A percentile compares a stretch with the other conserved stretches of the same genome.
These are phyloP conservation scores for Alces alces DNA, from an alignment of 2,113 vertebrate genomes.

Conservation along the genomic window DNA sequence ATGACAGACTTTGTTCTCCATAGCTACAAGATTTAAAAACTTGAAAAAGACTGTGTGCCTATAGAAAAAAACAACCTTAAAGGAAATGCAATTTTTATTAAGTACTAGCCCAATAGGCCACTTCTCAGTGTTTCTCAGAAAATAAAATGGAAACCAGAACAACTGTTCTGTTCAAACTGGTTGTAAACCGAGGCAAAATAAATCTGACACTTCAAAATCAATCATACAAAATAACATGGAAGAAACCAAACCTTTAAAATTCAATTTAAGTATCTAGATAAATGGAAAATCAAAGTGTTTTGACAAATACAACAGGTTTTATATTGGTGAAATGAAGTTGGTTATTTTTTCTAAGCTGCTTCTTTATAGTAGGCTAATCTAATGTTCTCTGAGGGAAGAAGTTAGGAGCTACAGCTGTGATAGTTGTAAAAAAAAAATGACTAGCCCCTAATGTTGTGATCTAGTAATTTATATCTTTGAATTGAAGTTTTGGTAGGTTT, in stretches of 20 bases:
- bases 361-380: background rate
- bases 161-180: background rate
- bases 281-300: background rate
- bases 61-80: conserved; percentile 7
- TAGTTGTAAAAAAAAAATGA: background rate
- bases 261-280: background rate
- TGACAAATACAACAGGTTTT: background rate
- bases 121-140: background rate
- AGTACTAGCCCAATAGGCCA: background rate
- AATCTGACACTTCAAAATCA: background rate
- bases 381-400: background rate
- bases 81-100: background rate
- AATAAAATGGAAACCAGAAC: background rate
- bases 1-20: background rate
- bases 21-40: background rate
- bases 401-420: background rate
- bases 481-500: background rate
- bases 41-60: background rate
- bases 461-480: background rate
- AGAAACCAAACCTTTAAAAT: background rate
- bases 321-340: background rate
- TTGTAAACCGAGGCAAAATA: background rate
- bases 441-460: background rate
- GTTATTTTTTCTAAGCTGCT: background rate
- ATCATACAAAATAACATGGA: background rate